phyloP scores from a whole-genome alignment of 2,113 vertebrate genomes.

The Nyctereutes procyonoides region DNA sequence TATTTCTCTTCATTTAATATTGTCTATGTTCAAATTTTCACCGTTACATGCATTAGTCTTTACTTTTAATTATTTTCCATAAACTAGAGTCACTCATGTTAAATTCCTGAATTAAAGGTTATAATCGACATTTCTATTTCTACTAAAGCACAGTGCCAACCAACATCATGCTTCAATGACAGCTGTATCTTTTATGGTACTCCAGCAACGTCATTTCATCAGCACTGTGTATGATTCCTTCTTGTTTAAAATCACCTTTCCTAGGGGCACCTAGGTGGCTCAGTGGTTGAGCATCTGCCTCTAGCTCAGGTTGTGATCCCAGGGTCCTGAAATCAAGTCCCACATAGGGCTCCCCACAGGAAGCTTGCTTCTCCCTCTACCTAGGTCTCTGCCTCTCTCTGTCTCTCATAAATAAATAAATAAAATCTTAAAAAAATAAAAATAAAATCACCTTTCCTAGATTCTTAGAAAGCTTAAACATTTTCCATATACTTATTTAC shows the following conservation, averaged over 20 bases:
- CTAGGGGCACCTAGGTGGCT: background rate
- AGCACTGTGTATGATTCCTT: background rate
- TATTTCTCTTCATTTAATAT: background rate
- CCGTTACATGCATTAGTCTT: background rate
- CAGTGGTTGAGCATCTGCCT: no score
- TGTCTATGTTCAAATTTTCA: background rate
- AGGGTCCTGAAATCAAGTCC: no score
- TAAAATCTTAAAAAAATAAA: no score
- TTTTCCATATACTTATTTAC: background rate
- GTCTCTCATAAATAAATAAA: no score
- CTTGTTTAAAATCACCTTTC: background rate
- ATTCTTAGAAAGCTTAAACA: background rate
- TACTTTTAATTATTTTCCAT: slow-evolving; percentile 10
- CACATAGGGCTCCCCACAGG: no score
- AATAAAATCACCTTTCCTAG: no score
- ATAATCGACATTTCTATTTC: background rate
- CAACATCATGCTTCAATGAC: background rate
- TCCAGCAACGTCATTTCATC: background rate
- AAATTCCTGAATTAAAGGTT: background rate
- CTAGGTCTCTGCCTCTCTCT: no score
- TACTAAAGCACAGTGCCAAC: background rate
- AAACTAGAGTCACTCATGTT: background rate
- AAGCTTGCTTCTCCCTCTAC: no score
- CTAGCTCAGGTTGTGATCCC: no score
- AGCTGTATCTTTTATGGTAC: background rate